Percentiles rank a stretch among this genome's conserved stretches.
phyloP scores from a whole-genome alignment of 2,888 invertebrate genomes.

The Andrena chrysosceles region DNA sequence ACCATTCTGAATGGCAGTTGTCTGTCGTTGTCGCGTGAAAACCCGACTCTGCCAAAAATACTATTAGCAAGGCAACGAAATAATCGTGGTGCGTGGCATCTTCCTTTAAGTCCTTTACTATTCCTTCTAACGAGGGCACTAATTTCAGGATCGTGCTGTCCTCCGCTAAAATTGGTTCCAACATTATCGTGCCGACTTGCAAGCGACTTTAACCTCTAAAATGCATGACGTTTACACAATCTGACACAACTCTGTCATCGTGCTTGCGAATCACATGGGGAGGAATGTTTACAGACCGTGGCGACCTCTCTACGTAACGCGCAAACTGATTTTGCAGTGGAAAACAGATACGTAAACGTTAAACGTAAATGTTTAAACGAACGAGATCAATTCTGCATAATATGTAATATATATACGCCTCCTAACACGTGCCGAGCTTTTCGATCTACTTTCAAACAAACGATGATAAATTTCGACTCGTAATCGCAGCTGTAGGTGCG shows the following conservation, averaged over 20 bases:
- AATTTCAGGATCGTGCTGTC: constrained; percentile 73
- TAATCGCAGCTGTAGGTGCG: neutral
- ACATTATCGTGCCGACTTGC: constrained; percentile 33
- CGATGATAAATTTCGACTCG: too few relatives aligned
- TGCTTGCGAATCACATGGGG: too few relatives aligned
- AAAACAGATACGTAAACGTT: neutral
- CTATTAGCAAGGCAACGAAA: constrained; percentile 76
- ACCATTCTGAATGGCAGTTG: constrained; percentile 1
- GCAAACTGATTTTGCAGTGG: neutral
- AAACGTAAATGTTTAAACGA: neutral
- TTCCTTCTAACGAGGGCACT: constrained; percentile 69
- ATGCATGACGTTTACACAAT: neutral
- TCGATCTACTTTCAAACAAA: neutral
- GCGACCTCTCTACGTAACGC: constrained; percentile 19
- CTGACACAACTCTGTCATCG: constrained; percentile 23
- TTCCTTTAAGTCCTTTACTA: constrained; percentile 63
- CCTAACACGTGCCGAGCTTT: neutral
- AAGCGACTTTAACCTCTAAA: constrained; percentile 14
- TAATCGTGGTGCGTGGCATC: constrained; percentile 76
- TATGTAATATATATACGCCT: neutral
- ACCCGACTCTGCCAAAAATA: constrained; percentile 76
- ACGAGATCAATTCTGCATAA: neutral
- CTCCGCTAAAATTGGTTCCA: constrained; percentile 72
- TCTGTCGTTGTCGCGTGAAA: constrained; percentile 65
- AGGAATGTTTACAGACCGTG: constrained; percentile 4